phyloP scores from a whole-genome alignment of 2,888 invertebrate genomes.

The Marasmarcha lunaedactyla region DNA sequence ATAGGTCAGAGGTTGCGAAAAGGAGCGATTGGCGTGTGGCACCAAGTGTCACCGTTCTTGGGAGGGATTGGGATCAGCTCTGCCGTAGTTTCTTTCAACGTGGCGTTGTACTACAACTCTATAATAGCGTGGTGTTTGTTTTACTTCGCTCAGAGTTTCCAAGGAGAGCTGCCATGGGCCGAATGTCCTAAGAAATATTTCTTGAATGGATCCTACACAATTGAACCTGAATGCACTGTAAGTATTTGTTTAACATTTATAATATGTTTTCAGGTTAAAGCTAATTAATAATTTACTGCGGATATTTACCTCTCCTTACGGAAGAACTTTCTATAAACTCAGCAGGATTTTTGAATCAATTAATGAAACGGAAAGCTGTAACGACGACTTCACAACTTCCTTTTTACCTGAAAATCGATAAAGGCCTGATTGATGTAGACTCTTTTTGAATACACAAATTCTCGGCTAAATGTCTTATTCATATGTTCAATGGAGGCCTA shows the following conservation, averaged over 20 bases:
- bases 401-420: no score
- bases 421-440: no score
- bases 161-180: conserved; percentile 91
- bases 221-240: conserved; percentile 86
- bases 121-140: conserved; percentile 98
- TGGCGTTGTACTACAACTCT: conserved; percentile 96
- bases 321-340: no score
- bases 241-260: conserved; percentile 43
- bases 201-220: conserved; percentile 80
- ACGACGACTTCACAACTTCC: no score
- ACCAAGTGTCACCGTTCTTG: conserved; percentile 89
- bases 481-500: no score
- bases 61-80: conserved; percentile 94
- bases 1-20: conserved; percentile 94
- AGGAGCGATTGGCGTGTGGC: conserved; percentile 96
- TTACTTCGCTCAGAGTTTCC: conserved; percentile 94
- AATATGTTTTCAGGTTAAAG: no score
- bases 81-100: conserved; percentile 95
- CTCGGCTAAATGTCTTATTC: no score
- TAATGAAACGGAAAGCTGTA: no score
- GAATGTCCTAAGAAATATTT: conserved; percentile 89
- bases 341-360: no score
- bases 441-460: no score
- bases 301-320: no score
- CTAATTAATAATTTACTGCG: no score